Evolutionary conservation across 2,113 vertebrate genomes (phyloP).

Genomic region (Felis chaus): DNA sequence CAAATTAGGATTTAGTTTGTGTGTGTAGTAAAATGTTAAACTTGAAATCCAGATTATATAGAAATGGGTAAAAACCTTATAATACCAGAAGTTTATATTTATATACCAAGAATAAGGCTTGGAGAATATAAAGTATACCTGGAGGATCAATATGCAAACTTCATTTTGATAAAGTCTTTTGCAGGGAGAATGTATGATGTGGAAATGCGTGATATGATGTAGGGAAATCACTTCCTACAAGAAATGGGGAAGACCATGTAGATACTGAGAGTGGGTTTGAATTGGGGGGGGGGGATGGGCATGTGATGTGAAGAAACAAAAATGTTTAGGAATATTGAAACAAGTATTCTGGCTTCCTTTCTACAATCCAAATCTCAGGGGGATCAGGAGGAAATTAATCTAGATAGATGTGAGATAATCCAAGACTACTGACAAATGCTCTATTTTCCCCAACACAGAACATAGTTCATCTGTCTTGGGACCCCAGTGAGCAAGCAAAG

Average conservation of each 20-base stretch:
- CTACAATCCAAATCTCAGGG: not conserved
- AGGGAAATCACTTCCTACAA: not conserved
- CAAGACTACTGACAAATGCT: not conserved
- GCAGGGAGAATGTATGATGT: not conserved
- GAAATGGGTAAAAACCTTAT: not conserved
- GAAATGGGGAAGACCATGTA: not conserved
- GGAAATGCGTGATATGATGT: not conserved
- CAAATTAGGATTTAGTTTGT: not conserved
- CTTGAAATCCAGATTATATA: not conserved
- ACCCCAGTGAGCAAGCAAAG: not conserved
- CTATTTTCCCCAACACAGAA: not conserved
- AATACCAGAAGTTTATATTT: not conserved
- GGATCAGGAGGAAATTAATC: not conserved
- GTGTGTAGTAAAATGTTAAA: not conserved
- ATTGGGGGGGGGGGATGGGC: not conserved
- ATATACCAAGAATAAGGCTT: not conserved
- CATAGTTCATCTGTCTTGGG: not conserved
- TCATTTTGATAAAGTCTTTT: not conserved
- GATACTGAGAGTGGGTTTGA: not conserved
- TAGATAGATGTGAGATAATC: not conserved
- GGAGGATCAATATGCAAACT: not conserved
- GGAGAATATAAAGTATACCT: not conserved
- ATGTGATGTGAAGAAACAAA: not conserved
- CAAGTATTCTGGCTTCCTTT: not conserved
- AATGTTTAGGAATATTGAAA: not conserved